Base-by-base conservation (phyloP, 2,113 vertebrate genomes). In the Phalacrocorax aristotelis region DNA sequence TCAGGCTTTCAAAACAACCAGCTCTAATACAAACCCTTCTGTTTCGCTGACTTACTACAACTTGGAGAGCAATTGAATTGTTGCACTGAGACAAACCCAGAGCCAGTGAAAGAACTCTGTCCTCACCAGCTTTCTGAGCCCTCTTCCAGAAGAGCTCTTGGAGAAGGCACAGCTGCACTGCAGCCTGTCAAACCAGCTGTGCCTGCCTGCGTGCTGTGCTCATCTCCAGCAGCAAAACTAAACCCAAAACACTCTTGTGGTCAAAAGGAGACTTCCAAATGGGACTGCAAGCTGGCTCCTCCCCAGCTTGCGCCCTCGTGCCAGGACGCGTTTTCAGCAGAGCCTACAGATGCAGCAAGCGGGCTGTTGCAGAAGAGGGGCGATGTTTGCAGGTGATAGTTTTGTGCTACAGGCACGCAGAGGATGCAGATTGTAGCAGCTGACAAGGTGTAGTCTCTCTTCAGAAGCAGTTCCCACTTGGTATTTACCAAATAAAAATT, bases 331-430 rank as follows among this genome's bases (percentile, higher is more conserved):
- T 48, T 49, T 16, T 9, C 51, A 49, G 68, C 15, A n/a, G 49
- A 25, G 44, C 42, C 18, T 3, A 2, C 11, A 1, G 0, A 18
- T 3, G 3, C 29, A 49, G 48, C 29, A 18, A 25, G 3, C 9
- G 12, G 12, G 40, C 48, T n/a, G 19, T 30, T 38, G 7, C 14
- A 5, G 29, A 7, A 18, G 30, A 13, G 52, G 26, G 13, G 6
- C 9, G 4, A 8, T 38, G 13, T 40, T 20, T 27, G 17, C 21
- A 20, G 42, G 11, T 9, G 29, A 57, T 12, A 46, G 29, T 21
- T 72, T 49, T 66, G 64, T 61, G 18, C 55, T 48, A 13, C 19
- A 14, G 13, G 68, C 70, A 10, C 3, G 6, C 34, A n/a, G 44
- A 72, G 42, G 23, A 19, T 36, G n/a, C 36, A 68, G 68, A 15